Evolutionary conservation across 2,888 invertebrate species (phyloP), one percentile per base, ranked within the genome.

Genomic region (Melanostoma scalare): DNA sequence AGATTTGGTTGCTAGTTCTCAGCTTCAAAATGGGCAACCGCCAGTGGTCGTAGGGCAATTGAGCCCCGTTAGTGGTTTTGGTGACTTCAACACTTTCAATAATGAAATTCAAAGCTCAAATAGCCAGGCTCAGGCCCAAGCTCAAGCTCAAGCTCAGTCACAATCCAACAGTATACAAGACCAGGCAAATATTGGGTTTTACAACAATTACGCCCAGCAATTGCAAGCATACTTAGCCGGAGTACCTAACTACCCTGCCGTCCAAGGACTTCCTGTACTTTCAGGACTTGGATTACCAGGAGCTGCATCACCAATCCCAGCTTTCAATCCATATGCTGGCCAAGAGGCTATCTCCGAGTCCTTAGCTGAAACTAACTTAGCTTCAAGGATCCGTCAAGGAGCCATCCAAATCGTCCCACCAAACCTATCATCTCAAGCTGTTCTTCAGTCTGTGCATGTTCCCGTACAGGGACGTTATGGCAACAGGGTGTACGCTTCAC

Each of bases 341-440:
- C 74, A 74, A 5, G 89, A 90, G 67, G 88, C 89, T 30, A 89
- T 90, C 69, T 88, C 89, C 73, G 90, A 90, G n/a, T 87, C 89
- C 0, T 85, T 90, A 58, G 89, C 89, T 50, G 88, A 89, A 75
- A 58, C 86, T 52, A 87, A 87, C 71, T 79, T 90, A 86, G 89
- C 89, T 53, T 85, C 87, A 75, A 89, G 88, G 85, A 90, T 90
- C 10, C 90, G 89, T 40, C 89, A 89, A 68, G 90, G 89, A 73
- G 87, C 87, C 48, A 86, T 90, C 71, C 88, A 89, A 82, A 87
- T 90, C 73, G 89, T 90, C 6, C 88, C 90, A 38, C 90, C 90
- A 31, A 90, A 90, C 86, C 87, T 86, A 6, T 89, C 90, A 8
- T 87, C 89, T 56, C 89, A 90, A 80, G 88, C 89, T 79, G 87